Evolutionary conservation across 2,797 vertebrate species (phyloP), one percentile per base, ranked within the genome.

Genomic region (Microchirus variegatus): DNA sequence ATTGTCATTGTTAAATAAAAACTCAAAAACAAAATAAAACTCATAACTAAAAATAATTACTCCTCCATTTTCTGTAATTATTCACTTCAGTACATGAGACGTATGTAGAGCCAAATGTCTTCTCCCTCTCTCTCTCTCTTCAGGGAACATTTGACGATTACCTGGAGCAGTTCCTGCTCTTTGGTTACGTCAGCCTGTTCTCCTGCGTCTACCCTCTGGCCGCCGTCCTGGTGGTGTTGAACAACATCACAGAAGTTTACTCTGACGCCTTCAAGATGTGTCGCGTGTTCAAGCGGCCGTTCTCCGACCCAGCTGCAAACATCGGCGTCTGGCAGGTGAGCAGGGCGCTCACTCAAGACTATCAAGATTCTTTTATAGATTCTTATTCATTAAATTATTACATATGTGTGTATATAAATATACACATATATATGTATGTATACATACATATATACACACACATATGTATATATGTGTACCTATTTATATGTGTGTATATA

Each of bases 71-170:
- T 31, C 31, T 31, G 31, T 7, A 31, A 31, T 6, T 31, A 31
- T 31, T 31, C 8, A 5, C 1, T 31, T 31, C 7, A 31, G 7
- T 31, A 5, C 31, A 9, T 9, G 1, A 18, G 12, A 36, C 11
- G 1, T 70, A 15, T 16, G 16, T 5, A 13, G 4, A 15, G 9
- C 31, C 36, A 11, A 8, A 38, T 2, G 15, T 19, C 10, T 1
- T 8, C 19, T 45, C 13, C 43, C 18, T 22, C 10, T 0, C n/a
- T 22, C 0, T 69, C 48, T 50, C 17, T 44, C 44, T 31, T 31
- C 8, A 99, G 98, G 97, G 96, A 0, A 99, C 97, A 3, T 99
- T 99, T 79, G 98, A 99, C 69, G 98, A 99, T 86, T 99, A 98
- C 86, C 86, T 99, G 89, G 98, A 99, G 79, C 80, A 96, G 17